Conservation (phyloP, 2,888 invertebrate genomes). For the Minunthozetes semirufus region DNA sequence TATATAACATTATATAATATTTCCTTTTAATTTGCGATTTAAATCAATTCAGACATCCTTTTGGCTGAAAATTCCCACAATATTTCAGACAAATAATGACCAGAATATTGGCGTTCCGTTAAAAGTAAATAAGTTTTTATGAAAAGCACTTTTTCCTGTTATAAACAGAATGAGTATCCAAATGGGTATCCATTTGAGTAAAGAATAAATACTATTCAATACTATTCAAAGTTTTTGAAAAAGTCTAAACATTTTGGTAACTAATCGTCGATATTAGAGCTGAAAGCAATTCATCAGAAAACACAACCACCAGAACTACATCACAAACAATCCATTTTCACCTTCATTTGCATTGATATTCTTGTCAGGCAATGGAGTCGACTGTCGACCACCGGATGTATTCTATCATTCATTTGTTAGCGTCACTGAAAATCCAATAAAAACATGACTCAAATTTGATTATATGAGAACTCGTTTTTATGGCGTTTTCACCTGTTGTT, state of each 20-base stretch:
- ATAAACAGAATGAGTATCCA: background rate
- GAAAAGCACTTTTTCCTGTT: constrained; percentile 5
- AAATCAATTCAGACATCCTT: constrained; percentile 31
- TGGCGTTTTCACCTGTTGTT: constrained; percentile 14
- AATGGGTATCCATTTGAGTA: background rate
- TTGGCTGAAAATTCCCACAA: constrained; percentile 17
- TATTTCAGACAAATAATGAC: background rate
- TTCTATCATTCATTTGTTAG: constrained; percentile 27
- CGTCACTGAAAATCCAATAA: constrained; percentile 17
- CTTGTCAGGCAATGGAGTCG: background rate
- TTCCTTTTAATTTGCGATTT: constrained; percentile 29
- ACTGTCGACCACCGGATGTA: constrained; percentile 9
- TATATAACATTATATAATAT: constrained; percentile 23
- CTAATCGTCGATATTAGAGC: background rate
- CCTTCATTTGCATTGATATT: constrained; percentile 25
- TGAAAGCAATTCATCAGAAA: background rate
- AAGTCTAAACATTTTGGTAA: background rate
- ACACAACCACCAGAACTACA: background rate
- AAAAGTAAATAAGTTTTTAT: background rate
- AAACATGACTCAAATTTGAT: constrained; percentile 13
- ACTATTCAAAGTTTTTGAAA: too few species aligned
- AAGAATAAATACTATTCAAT: background rate
- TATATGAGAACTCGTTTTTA: constrained; percentile 17
- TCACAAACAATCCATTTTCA: background rate
- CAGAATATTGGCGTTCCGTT: background rate